Evolutionary conservation across 2,888 invertebrate species (phyloP).

Genomic region (Tetranychus piercei): DNA sequence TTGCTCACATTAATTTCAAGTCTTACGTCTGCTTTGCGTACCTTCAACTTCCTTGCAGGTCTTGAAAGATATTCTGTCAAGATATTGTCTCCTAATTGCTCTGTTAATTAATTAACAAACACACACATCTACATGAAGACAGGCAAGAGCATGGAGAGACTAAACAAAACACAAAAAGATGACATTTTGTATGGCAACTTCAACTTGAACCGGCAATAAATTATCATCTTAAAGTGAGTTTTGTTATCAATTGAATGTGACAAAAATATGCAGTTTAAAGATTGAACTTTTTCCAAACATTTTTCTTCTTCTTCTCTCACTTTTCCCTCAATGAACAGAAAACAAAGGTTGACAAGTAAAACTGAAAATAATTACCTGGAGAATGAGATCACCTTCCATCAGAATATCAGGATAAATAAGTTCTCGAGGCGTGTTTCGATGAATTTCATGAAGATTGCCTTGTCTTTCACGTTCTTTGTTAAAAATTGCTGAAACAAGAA

Average conservation of each 20-base stretch:
- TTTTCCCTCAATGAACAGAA: not conserved
- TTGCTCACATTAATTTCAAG: not conserved
- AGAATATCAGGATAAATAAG: constrained; percentile 25
- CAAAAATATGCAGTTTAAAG: not conserved
- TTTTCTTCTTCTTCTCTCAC: not conserved
- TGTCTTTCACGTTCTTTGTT: constrained; percentile 73
- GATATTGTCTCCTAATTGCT: not conserved
- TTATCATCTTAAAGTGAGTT: no score
- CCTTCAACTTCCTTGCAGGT: not conserved
- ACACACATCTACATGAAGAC: not conserved
- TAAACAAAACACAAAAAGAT: no score
- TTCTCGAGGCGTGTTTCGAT: constrained; percentile 22
- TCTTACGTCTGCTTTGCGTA: not conserved
- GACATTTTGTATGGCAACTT: no score
- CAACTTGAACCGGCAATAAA: no score
- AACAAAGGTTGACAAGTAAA: not conserved
- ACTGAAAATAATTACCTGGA: constrained; percentile 49
- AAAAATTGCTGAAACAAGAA: constrained; percentile 54
- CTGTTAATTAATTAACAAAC: not conserved
- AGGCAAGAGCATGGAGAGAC: not conserved
- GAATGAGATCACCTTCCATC: constrained; percentile 80
- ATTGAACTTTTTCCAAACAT: not conserved
- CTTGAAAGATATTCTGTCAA: not conserved
- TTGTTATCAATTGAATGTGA: no score
- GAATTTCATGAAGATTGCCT: constrained; percentile 22